Conservation (phyloP, 2,113 vertebrate genomes). For the Pachyramphus minor region DNA sequence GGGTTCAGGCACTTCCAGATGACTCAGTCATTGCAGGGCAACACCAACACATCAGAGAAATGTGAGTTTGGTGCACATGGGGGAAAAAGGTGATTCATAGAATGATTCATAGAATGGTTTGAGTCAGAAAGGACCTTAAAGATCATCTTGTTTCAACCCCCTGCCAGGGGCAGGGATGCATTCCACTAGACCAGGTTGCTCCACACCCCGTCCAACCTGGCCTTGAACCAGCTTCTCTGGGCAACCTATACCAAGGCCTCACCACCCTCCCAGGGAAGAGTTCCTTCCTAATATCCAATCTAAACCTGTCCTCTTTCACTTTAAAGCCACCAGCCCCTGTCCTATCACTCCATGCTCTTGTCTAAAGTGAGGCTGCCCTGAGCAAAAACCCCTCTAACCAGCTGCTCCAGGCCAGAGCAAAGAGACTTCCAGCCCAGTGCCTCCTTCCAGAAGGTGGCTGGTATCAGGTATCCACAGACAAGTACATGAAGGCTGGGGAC, state of each 20-base stretch:
- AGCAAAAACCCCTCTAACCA: fast-evolving
- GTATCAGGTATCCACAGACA: background rate
- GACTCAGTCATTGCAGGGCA: background rate
- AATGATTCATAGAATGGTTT: background rate
- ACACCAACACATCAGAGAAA: background rate
- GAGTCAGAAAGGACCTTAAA: background rate
- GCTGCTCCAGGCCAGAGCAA: background rate
- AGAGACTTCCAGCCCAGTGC: background rate
- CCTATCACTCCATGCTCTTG: background rate
- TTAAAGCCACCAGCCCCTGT: background rate
- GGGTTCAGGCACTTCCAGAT: background rate
- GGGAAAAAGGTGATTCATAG: background rate
- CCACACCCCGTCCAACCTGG: background rate
- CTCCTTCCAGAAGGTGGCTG: background rate
- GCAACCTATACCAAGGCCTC: background rate
- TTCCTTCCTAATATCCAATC: background rate
- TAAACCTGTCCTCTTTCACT: background rate
- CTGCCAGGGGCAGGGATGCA: background rate
- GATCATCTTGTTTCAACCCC: background rate
- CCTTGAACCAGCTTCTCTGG: background rate
- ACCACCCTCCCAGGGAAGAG: background rate
- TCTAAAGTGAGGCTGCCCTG: background rate
- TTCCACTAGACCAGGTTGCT: background rate
- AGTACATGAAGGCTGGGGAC: background rate
- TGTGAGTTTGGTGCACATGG: background rate